phyloP scores from a whole-genome alignment of 2,888 invertebrate genomes.

The Eugnorisma glareosa region DNA sequence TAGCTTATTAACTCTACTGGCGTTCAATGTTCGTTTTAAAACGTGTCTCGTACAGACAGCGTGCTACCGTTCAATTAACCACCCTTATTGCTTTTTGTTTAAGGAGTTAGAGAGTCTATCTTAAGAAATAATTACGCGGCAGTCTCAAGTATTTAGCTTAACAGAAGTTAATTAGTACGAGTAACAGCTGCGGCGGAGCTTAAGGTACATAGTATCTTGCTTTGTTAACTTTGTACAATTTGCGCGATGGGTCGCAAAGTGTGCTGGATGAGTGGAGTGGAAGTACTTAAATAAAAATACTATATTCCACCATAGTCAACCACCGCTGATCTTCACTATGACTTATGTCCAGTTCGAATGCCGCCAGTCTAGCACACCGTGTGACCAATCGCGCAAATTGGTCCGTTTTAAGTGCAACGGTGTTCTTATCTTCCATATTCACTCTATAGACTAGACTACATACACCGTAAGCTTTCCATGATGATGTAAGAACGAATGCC shows the following conservation, averaged over 20 bases:
- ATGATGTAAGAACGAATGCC: neutral
- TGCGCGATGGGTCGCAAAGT: too few species aligned
- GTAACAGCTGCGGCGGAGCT: constrained; percentile 75
- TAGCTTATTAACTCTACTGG: constrained; percentile 54
- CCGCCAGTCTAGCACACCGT: too few species aligned
- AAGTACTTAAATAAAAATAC: too few species aligned
- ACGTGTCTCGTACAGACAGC: constrained; percentile 53
- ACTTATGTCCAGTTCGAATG: too few species aligned
- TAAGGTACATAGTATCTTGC: constrained; percentile 44
- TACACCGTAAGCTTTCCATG: neutral
- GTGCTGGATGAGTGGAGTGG: too few species aligned
- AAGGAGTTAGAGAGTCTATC: constrained; percentile 67
- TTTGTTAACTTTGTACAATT: constrained; percentile 47
- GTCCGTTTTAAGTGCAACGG: constrained; percentile 13
- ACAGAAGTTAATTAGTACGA: constrained; percentile 83
- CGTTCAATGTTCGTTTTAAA: constrained; percentile 56
- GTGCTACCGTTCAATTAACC: constrained; percentile 67
- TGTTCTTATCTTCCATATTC: neutral
- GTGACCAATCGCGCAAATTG: too few species aligned
- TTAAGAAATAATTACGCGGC: constrained; percentile 73
- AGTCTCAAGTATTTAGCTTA: constrained; percentile 78
- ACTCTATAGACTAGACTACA: neutral
- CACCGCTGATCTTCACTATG: too few species aligned
- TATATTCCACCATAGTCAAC: too few species aligned
- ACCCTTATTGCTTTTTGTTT: constrained; percentile 69